Conservation (phyloP, 1,140 invertebrate genomes). For the Camponotus vicinus region DNA sequence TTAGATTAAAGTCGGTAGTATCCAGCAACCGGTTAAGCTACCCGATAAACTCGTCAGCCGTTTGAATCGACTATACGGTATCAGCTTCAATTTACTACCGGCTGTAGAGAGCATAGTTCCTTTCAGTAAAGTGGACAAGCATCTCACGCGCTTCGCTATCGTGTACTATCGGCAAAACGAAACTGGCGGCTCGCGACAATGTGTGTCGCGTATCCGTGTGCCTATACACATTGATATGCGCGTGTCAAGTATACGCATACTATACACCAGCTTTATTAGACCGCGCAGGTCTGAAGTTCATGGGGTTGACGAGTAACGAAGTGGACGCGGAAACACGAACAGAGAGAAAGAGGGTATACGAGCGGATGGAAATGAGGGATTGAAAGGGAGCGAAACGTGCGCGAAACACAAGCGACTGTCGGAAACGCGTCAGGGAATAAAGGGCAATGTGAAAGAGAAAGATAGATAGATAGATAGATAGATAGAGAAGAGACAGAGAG, state of each 20-base stretch:
- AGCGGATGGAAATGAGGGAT: slow-evolving; percentile 32
- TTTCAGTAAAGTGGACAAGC: slow-evolving; percentile 58
- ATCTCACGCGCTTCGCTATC: slow-evolving; percentile 23
- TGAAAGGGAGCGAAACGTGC: slow-evolving; percentile 45
- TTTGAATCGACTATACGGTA: slow-evolving; percentile 72
- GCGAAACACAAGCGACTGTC: slow-evolving; percentile 36
- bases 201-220: background rate
- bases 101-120: slow-evolving; percentile 37
- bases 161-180: slow-evolving; percentile 45
- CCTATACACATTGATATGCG: slow-evolving; percentile 26
- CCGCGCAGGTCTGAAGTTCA: slow-evolving; percentile 36
- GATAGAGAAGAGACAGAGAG: too few relatives aligned
- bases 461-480: background rate
- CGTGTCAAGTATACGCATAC: slow-evolving; percentile 12
- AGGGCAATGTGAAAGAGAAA: background rate
- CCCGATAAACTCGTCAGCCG: slow-evolving; percentile 73
- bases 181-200: background rate
- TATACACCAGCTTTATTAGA: slow-evolving; percentile 55
- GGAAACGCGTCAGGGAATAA: background rate
- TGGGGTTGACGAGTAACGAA: slow-evolving; percentile 50
- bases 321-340: slow-evolving; percentile 43
- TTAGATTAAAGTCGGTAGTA: slow-evolving; percentile 34
- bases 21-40: slow-evolving; percentile 62
- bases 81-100: slow-evolving; percentile 68
- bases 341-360: slow-evolving; percentile 10